Base-by-base conservation (phyloP, 2,888 invertebrate species). In the Spodoptera littoralis region DNA sequence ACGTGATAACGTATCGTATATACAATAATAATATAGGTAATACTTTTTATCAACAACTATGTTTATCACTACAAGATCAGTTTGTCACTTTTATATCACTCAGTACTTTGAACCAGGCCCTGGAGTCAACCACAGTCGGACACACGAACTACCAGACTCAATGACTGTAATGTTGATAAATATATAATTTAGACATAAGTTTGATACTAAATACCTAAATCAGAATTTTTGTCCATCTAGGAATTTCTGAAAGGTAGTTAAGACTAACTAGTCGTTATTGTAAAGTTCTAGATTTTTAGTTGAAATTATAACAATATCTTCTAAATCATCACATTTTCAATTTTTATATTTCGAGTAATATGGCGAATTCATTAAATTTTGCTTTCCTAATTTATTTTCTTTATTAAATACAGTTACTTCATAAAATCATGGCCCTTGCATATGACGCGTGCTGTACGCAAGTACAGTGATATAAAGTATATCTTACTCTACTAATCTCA, bases 11-110 rank as follows among this genome's bases (percentile, higher is more conserved):
- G 74, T 80, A 79, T 77, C 64, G 74, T 80, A 79, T 77, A 58
- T 82, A 81, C 73, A 76, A 65, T 73, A 79, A 72, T 77, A 80
- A 71, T 75, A 81, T 84, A 36, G 36, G 36, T 36, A 83, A 83
- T 84, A 84, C 84, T 84, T 80, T 75, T 76, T 73, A 70, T 71
- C 50, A 60, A 71, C 73, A 76, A 55, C 65, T 70, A 76, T 59
- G 9, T 66, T 53, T 67, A 76, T 68, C 65, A 74, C 65, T 65
- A 60, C 42, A 61, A 61, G 70, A 73, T 73, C 72, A 74, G 64
- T 74, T 70, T 73, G 57, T 65, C 54, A 63, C 64, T 58, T 69
- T 58, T 49, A 60, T 54, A 72, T 67, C 76, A 65, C 78, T 58
- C 51, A 46, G 47, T 18, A 55, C 58, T 42, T 9, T 18, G 43